Base-by-base conservation (phyloP, 2,888 invertebrate genomes). In the Cremastobaeus sp. region DNA sequence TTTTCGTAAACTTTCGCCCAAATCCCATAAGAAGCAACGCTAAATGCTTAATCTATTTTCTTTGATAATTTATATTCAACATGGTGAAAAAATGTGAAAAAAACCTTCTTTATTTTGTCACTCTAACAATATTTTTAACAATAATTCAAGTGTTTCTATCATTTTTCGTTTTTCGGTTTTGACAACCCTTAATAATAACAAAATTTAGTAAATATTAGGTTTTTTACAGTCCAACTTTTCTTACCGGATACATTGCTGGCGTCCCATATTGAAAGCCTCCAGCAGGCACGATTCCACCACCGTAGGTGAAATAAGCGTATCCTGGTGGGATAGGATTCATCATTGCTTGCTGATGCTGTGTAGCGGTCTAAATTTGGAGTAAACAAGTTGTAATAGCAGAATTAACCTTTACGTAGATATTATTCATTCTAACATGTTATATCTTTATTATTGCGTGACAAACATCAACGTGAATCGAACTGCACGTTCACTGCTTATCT, bases 301-400 rank as follows among this genome's bases (percentile, higher is more conserved):
- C 90, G 81, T 93, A 92, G 84, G 92, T 92, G 88, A 93, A 94
- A 89, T 94, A 95, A 73, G 93, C 92, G 86, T 93, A 93, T 69
- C 92, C 92, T 2, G 93, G 93, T 0, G 93, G 93, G 69, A 93
- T 91, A 1, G 90, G 88, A 79, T 90, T 90, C 81, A 91, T 90
- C 85, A 92, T 89, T 2, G 92, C 90, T 77, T 92, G 92, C 76
- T 91, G 91, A 82, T 92, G 92, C 80, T 91, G 91, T 25, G 89
- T 86, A 70, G 88, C 87, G 76, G 87, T 88, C 88, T 89, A 79
- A 35, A 80, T 78, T 77, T 74, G 78, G 54, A 65, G 47, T 39
- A 70, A 70, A 45, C n/a, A 0, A 17, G 25, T 60, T 43, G 48
- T 43, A 52, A 54, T 18, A 30, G 12, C 3, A 21, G 21, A 6